These are phyloP conservation scores for Chrysolina haemoptera DNA, from an alignment of 2,888 invertebrate genomes.

Conservation along the genomic window DNA sequence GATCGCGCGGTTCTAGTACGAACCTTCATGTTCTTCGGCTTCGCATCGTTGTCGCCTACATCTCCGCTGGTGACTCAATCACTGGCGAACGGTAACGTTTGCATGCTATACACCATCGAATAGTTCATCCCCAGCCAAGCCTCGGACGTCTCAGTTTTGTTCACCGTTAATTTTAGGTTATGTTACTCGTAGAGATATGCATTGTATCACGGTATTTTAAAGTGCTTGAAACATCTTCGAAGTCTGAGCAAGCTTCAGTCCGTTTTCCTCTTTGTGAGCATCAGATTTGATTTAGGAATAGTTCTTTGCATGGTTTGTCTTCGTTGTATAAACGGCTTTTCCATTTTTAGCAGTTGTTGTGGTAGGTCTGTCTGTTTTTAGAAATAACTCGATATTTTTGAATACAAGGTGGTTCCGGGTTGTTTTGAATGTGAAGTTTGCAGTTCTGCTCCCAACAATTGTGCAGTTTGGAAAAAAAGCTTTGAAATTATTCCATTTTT, in stretches of 20 bases:
- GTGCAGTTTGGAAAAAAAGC: too few species aligned
- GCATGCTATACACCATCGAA: constrained; percentile 70
- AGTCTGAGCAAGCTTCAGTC: background rate
- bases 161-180: constrained; percentile 35
- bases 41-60: constrained; percentile 88
- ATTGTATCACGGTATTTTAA: background rate
- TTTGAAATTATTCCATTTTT: background rate
- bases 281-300: too few species aligned
- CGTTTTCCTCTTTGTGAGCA: background rate
- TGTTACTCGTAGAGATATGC: background rate
- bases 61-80: constrained; percentile 81
- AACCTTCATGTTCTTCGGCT: constrained; percentile 98
- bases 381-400: too few species aligned
- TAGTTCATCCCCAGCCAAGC: constrained; percentile 64
- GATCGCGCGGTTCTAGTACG: constrained; percentile 91
- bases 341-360: too few species aligned
- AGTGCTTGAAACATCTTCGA: background rate
- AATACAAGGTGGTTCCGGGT: too few species aligned
- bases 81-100: constrained; percentile 66
- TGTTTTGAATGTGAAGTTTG: too few species aligned
- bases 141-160: constrained; percentile 59
- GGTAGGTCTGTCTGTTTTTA: too few species aligned
- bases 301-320: too few species aligned
- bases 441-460: too few species aligned
- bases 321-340: too few species aligned